Evolutionary conservation across 2,113 vertebrate species (phyloP).

Genomic region (Neoarius graeffei): DNA sequence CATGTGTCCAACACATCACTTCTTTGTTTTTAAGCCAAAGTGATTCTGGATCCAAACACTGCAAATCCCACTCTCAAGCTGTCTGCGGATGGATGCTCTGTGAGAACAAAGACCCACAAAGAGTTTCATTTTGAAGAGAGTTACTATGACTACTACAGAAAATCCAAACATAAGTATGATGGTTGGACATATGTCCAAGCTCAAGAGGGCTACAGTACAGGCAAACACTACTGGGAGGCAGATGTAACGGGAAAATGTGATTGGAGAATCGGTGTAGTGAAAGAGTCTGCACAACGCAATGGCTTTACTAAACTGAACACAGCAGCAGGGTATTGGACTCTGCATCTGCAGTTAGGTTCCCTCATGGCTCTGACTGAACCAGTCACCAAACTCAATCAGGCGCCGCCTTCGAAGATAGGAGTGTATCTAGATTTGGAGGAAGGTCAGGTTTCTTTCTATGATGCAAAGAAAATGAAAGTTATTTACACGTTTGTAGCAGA

Average conservation of each 20-base stretch:
- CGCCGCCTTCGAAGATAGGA: conserved; percentile 46
- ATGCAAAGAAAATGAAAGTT: conserved; percentile 37
- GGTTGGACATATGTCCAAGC: conserved; percentile 62
- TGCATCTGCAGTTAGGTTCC: conserved; percentile 45
- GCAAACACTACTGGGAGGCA: conserved; percentile 69
- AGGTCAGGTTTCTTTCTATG: conserved; percentile 56
- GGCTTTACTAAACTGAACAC: conserved; percentile 47
- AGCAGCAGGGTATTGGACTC: conserved; percentile 52
- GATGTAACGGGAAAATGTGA: conserved; percentile 61
- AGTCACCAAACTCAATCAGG: conserved; percentile 40
- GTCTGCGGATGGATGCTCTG: conserved; percentile 70
- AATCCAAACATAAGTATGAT: conserved; percentile 18
- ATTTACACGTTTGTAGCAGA: conserved; percentile 55
- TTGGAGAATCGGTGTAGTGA: conserved; percentile 79
- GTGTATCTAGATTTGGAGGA: conserved; percentile 54
- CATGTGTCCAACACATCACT: neutral
- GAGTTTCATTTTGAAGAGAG: conserved; percentile 44
- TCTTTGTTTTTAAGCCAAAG: conserved; percentile 64
- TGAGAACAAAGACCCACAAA: conserved; percentile 32
- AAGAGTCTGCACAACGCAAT: conserved; percentile 67
- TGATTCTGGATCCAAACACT: conserved; percentile 59
- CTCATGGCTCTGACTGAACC: conserved; percentile 52
- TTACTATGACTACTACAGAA: conserved; percentile 36
- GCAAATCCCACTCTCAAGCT: conserved; percentile 62
- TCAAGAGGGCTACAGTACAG: conserved; percentile 54